Evolutionary conservation across 2,113 vertebrate species (phyloP), one percentile per base, ranked within the genome.

Genomic region (Gnathonemus echidnorhynchus): DNA sequence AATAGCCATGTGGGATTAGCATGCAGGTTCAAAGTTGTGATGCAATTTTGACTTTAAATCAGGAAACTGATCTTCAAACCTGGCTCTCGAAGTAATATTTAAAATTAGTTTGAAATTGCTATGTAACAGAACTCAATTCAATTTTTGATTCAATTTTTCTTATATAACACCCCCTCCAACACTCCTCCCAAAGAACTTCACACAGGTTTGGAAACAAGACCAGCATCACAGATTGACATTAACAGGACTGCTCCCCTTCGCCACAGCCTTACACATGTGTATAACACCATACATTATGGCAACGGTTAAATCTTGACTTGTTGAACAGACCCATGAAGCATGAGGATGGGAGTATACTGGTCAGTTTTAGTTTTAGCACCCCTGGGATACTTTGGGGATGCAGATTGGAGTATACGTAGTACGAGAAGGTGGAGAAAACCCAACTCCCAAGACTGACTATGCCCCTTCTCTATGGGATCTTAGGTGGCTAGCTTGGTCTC

Each of bases 141-240:
- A 80, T 80, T 80, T 80, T 80, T 80, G 74, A 80, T 80, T 80
- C 15, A 42, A 80, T 80, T 80, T 80, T 80, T 80, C 39, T 80
- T 80, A 80, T 42, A 80, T 42, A 42, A 42, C 17, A 80, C 5
- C 74, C 31, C 35, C 35, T 39, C 74, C 17, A 80, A 80, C 74
- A 80, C 74, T 80, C 74, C 74, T 3, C 35, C 74, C 35, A 80
- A 80, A 80, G 74, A 80, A 80, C 74, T 77, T 77, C 31, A 77
- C 70, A 77, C 11, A 39, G 70, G 70, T 77, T 77, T 77, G 5
- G 70, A 77, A 77, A 77, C 70, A 77, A 77, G 70, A 77, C 70
- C 70, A 39, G 70, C 31, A 77, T 77, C 70, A 77, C 35, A 77
- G 70, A 77, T 77, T 5, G 31, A 31, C 70, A 77, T 35, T 6